These are phyloP conservation scores for Pachyrhynchus sulphureomaculatus DNA, from an alignment of 1,140 invertebrate genomes.

Conservation along the genomic window DNA sequence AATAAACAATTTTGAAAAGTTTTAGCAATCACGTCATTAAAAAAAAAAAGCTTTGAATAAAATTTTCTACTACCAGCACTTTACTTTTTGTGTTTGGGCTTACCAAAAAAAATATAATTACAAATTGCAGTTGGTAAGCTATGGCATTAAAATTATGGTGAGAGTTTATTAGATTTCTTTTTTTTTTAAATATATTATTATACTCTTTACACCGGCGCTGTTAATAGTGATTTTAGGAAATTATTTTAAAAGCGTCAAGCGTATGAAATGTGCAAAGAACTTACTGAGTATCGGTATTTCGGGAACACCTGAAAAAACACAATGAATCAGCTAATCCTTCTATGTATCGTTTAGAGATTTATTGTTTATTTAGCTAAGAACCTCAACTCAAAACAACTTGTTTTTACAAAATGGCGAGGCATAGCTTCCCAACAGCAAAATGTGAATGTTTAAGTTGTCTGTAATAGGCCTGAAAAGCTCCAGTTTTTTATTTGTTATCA, in stretches of 20 bases:
- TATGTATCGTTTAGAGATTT: not conserved
- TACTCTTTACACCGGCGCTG: not conserved
- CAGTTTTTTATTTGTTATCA: no score
- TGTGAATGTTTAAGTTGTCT: slow-evolving; percentile 17
- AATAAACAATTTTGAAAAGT: no score
- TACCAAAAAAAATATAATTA: slow-evolving; percentile 8
- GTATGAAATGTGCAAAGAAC: slow-evolving; percentile 19
- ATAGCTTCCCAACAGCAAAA: slow-evolving; percentile 31
- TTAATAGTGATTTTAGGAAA: not conserved
- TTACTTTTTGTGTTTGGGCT: slow-evolving; percentile 36
- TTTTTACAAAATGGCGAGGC: slow-evolving; percentile 15
- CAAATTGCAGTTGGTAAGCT: slow-evolving; percentile 26
- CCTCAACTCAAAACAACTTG: slow-evolving; percentile 3
- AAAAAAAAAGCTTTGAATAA: not conserved
- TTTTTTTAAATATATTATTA: not conserved
- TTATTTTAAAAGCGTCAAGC: slow-evolving; percentile 16
- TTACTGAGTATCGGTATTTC: slow-evolving; percentile 31
- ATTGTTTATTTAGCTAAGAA: slow-evolving; percentile 14
- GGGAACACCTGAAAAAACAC: slow-evolving; percentile 29
- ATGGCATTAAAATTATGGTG: slow-evolving; percentile 14
- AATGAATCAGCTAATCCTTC: slow-evolving; percentile 10
- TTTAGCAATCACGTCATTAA: not conserved
- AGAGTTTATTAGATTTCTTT: not conserved
- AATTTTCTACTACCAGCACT: slow-evolving; percentile 20
- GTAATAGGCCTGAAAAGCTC: slow-evolving; percentile 3